Conservation (phyloP, 2,888 invertebrate genomes). For the Muscina levida region DNA sequence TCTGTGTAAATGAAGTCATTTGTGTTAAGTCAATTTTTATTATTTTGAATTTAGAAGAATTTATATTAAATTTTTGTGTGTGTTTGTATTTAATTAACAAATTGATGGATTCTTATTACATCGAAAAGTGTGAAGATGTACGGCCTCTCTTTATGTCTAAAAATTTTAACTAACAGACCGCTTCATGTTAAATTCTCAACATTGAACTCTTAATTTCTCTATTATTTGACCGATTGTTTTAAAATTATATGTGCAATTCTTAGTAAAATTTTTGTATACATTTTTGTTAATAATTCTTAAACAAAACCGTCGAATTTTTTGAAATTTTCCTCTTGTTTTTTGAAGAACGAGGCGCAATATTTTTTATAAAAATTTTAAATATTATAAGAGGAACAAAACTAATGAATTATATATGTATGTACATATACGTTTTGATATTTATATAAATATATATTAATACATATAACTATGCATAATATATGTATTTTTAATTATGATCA, state of each 20-base stretch:
- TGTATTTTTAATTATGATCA: constrained; percentile 39
- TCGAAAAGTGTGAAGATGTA: background rate
- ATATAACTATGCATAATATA: constrained; percentile 31
- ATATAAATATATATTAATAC: constrained; percentile 34
- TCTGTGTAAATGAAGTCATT: constrained; percentile 53
- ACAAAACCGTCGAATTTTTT: background rate
- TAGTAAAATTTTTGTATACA: constrained; percentile 48
- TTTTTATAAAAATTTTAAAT: constrained; percentile 63
- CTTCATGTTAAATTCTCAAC: too few relatives aligned
- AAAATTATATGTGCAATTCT: constrained; percentile 58
- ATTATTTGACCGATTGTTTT: constrained; percentile 16
- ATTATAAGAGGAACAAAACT: constrained; percentile 50
- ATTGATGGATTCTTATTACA: constrained; percentile 13
- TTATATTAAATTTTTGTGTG: constrained; percentile 61
- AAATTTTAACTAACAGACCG: too few relatives aligned
- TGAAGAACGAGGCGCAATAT: constrained; percentile 63
- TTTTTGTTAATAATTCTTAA: background rate
- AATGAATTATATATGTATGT: constrained; percentile 30
- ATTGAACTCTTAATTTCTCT: too few relatives aligned
- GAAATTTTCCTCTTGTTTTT: constrained; percentile 60
- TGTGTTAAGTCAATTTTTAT: constrained; percentile 55
- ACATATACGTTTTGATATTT: constrained; percentile 44
- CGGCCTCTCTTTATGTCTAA: too few relatives aligned
- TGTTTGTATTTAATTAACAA: constrained; percentile 40
- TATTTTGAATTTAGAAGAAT: constrained; percentile 57